Percentiles rank a stretch among this genome's conserved stretches.
phyloP scores from a whole-genome alignment of 2,888 invertebrate genomes.

The Saturnia pavonia region DNA sequence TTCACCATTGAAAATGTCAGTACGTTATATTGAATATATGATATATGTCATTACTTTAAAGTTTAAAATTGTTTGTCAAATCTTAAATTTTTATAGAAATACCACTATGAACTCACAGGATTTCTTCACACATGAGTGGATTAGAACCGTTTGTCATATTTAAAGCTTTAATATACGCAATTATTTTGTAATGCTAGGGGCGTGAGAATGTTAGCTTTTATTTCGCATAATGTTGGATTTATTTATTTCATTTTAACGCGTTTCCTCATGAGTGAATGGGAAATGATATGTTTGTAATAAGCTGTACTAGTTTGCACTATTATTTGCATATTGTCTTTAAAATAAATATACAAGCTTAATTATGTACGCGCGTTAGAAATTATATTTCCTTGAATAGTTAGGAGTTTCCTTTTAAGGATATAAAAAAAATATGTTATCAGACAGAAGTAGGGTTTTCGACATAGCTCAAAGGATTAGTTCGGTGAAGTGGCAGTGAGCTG shows the following conservation, averaged over 20 bases:
- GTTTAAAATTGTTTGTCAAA: neutral
- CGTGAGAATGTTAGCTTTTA: conserved; percentile 56
- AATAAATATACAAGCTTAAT: too few relatives aligned
- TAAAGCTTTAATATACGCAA: conserved; percentile 62
- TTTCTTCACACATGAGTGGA: conserved; percentile 70
- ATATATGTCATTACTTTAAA: neutral
- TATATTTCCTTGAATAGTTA: too few relatives aligned
- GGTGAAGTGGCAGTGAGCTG: too few relatives aligned
- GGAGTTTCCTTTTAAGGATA: too few relatives aligned
- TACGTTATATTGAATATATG: neutral
- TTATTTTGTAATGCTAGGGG: conserved; percentile 63
- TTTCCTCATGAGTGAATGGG: conserved; percentile 11
- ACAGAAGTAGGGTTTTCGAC: too few relatives aligned
- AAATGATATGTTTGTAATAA: neutral
- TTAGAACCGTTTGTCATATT: conserved; percentile 74
- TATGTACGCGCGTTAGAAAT: too few relatives aligned
- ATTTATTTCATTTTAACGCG: conserved; percentile 22
- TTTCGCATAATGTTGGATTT: conserved; percentile 8
- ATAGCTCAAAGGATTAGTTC: too few relatives aligned
- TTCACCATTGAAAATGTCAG: neutral
- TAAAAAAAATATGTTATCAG: too few relatives aligned
- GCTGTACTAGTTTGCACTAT: neutral
- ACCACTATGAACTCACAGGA: conserved; percentile 45
- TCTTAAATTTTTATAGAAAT: neutral
- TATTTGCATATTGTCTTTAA: too few relatives aligned